phyloP scores from a whole-genome alignment of 2,888 invertebrate species.

The Nomada ruficornis region DNA sequence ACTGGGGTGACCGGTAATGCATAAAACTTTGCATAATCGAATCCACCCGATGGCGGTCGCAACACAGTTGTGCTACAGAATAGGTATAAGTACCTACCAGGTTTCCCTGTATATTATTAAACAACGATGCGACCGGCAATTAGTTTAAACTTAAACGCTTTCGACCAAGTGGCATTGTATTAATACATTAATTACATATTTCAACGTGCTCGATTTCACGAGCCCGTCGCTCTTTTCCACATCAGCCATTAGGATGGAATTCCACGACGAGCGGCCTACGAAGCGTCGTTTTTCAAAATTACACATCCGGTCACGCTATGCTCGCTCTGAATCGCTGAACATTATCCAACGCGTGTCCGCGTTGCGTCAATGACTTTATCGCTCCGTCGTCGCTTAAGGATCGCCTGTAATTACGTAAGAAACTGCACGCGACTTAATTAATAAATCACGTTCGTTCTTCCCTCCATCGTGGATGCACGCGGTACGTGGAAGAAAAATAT shows the following conservation, averaged over 20 bases:
- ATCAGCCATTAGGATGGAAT: constrained; percentile 43
- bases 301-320: constrained; percentile 64
- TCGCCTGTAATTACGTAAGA: constrained; percentile 56
- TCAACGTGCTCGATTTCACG: constrained; percentile 14
- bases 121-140: constrained; percentile 38
- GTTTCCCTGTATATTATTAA: constrained; percentile 17
- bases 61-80: neutral
- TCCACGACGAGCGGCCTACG: constrained; percentile 41
- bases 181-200: constrained; percentile 41
- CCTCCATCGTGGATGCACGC: neutral
- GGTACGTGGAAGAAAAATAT: neutral
- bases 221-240: neutral
- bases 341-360: constrained; percentile 59
- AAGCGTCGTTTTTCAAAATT: constrained; percentile 64
- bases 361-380: constrained; percentile 68
- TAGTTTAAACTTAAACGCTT: constrained; percentile 28
- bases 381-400: constrained; percentile 31
- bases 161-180: neutral
- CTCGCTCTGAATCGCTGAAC: constrained; percentile 50
- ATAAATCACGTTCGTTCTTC: constrained; percentile 32
- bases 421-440: constrained; percentile 57
- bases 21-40: neutral
- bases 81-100: neutral
- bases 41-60: constrained; percentile 1
- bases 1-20: neutral